These are phyloP conservation scores for Amblyteles armatorius DNA, from an alignment of 2,888 invertebrate genomes.

Conservation along the genomic window DNA sequence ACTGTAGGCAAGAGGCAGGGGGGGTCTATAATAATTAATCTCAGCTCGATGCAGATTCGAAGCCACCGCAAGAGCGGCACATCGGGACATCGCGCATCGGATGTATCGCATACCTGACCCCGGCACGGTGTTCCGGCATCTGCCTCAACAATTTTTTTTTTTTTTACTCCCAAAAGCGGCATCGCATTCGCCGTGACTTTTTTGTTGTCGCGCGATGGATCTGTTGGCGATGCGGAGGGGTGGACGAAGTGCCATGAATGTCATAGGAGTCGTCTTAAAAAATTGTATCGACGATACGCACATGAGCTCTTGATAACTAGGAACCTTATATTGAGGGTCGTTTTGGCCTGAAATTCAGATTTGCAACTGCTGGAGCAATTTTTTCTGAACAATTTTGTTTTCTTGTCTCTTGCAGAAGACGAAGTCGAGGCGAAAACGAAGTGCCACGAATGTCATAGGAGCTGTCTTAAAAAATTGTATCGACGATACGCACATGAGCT, in stretches of 20 bases:
- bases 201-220: background rate
- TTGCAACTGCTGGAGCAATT: background rate
- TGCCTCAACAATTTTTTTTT: constrained; percentile 62
- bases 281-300: background rate
- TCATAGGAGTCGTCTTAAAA: background rate
- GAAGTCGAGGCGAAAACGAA: too few species aligned
- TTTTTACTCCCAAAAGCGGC: constrained; percentile 16
- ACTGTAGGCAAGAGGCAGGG: constrained; percentile 82
- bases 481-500: background rate
- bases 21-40: constrained; percentile 85
- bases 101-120: constrained; percentile 61
- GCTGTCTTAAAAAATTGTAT: background rate
- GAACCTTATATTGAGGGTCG: too few species aligned
- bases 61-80: constrained; percentile 32
- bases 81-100: constrained; percentile 51
- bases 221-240: background rate
- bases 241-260: background rate
- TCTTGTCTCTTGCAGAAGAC: too few species aligned
- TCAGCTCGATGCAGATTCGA: constrained; percentile 76
- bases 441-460: background rate
- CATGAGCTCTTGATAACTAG: background rate
- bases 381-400: background rate
- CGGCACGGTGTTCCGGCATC: constrained; percentile 53
- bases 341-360: too few species aligned
- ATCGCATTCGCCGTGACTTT: background rate